phyloP scores from a whole-genome alignment of 1,140 invertebrate species.

The Drosophila athabasca region DNA sequence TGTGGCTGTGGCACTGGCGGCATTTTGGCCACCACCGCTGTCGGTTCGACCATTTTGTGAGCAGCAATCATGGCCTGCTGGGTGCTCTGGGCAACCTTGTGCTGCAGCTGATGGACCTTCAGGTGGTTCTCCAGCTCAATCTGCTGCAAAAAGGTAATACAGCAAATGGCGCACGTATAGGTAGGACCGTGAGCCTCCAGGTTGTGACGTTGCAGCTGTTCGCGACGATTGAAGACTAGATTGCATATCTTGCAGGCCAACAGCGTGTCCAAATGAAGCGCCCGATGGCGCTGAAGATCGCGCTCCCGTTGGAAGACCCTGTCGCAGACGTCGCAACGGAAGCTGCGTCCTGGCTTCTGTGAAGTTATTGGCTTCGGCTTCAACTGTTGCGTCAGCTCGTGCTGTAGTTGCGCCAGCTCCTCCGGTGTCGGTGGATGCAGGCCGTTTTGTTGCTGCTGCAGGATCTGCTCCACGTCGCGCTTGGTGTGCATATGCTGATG shows the following conservation, averaged over 20 bases:
- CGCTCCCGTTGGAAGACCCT: constrained; percentile 87
- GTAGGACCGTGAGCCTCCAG: constrained; percentile 85
- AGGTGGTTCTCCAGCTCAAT: constrained; percentile 85
- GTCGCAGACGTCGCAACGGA: constrained; percentile 86
- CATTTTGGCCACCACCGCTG: constrained; percentile 1
- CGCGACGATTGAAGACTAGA: constrained; percentile 87
- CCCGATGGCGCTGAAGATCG: constrained; percentile 87
- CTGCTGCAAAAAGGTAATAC: constrained; percentile 85
- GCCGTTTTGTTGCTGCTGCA: constrained; percentile 31
- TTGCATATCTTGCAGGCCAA: constrained; percentile 87
- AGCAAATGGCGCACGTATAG: constrained; percentile 85
- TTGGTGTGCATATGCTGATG: constrained; percentile 86
- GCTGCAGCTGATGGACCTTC: constrained; percentile 84
- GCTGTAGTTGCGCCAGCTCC: constrained; percentile 61
- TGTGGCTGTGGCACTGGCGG: constrained; percentile 12
- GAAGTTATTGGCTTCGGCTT: constrained; percentile 4
- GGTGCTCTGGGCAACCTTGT: constrained; percentile 61
- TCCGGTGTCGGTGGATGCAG: constrained; percentile 34
- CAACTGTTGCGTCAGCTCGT: constrained; percentile 25
- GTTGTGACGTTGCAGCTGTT: constrained; percentile 87
- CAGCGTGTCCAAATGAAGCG: constrained; percentile 86
- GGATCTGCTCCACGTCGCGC: constrained; percentile 56
- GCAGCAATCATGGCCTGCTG: constrained; percentile 65
- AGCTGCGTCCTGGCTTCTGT: constrained; percentile 51
- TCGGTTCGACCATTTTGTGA: constrained; percentile 21